These are phyloP conservation scores for Muntiacus reevesi DNA, from an alignment of 2,113 vertebrate species.

Conservation along the genomic window DNA sequence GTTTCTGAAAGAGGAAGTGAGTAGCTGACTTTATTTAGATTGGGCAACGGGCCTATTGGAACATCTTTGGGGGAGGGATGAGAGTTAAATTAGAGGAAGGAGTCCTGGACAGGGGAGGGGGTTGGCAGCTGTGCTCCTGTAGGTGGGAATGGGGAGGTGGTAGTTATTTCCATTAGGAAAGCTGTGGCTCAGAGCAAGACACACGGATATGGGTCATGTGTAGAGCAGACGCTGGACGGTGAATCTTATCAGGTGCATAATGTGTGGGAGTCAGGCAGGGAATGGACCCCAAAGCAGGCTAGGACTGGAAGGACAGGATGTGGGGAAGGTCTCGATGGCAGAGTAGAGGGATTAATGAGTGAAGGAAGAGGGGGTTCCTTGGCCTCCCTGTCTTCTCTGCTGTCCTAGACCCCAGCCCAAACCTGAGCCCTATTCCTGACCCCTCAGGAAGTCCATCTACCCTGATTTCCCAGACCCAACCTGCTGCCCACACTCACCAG, in stretches of 20 bases:
- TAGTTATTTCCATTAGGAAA: neutral
- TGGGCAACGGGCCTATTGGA: neutral
- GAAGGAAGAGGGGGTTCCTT: neutral
- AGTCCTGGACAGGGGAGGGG: too few relatives aligned
- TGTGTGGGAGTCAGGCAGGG: neutral
- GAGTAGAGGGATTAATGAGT: neutral
- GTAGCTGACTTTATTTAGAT: neutral
- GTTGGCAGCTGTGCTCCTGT: neutral
- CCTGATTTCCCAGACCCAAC: neutral
- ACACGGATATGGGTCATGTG: neutral
- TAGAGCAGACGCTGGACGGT: accelerated
- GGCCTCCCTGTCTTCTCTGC: neutral
- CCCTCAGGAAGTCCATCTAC: neutral
- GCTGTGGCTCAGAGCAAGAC: neutral
- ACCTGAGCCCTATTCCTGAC: neutral
- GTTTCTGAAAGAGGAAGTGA: neutral
- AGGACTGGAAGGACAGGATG: neutral
- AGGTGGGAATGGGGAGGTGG: neutral
- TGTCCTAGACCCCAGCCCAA: neutral
- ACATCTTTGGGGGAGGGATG: neutral
- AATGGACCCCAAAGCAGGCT: neutral
- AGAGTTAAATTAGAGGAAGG: neutral
- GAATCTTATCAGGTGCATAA: too few relatives aligned
- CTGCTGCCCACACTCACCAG: slow-evolving; percentile 76
- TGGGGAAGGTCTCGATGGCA: neutral